phyloP scores from a whole-genome alignment of 2,113 vertebrate genomes.

The Plecturocebus donacophilus region DNA sequence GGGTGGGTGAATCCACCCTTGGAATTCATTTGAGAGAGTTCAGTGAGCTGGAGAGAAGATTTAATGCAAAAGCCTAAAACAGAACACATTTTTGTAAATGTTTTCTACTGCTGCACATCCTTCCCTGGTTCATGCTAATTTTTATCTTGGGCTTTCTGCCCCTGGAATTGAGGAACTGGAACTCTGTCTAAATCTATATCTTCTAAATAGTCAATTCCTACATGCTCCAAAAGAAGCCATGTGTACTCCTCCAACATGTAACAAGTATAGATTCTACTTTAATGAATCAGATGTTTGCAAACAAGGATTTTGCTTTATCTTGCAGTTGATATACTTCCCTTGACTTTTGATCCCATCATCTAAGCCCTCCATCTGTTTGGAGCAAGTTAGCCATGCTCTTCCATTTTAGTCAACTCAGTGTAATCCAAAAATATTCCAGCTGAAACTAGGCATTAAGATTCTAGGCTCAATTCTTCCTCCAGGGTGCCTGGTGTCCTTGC shows the following conservation, averaged over 20 bases:
- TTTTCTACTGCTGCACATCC: neutral
- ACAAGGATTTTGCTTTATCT: conserved; percentile 45
- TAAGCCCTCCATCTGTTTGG: neutral
- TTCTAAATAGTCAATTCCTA: conserved; percentile 38
- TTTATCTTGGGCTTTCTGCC: conserved; percentile 42
- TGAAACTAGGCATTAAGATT: neutral
- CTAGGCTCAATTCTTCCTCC: neutral
- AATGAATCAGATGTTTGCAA: conserved; percentile 30
- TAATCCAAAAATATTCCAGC: neutral
- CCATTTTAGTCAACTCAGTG: neutral
- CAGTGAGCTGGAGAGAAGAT: conserved; percentile 36
- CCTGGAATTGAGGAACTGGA: neutral
- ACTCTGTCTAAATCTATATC: neutral
- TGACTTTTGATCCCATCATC: neutral
- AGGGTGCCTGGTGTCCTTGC: neutral
- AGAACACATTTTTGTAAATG: neutral
- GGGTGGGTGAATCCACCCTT: neutral
- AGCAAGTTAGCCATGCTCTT: neutral
- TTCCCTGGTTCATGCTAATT: conserved; percentile 23
- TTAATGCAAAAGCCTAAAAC: neutral
- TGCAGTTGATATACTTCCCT: neutral
- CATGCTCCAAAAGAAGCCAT: neutral
- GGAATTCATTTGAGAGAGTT: conserved; percentile 34
- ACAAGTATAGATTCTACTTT: conserved; percentile 19
- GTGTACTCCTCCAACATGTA: neutral